phyloP scores from a whole-genome alignment of 2,888 invertebrate species.

The Brachyptera risi region DNA sequence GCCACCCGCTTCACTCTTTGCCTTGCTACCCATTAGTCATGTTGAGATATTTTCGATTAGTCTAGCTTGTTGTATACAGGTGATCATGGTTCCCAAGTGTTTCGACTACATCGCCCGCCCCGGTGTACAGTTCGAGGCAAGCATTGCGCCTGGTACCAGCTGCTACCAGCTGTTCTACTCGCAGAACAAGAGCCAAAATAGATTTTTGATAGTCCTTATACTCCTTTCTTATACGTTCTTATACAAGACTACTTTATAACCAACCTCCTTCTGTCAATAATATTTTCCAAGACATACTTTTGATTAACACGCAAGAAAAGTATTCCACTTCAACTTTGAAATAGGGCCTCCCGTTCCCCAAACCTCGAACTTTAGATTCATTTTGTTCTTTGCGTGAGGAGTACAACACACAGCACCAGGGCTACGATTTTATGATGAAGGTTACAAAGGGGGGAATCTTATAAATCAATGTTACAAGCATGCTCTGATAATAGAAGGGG shows the following conservation, averaged over 20 bases:
- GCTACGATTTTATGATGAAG: too few species aligned
- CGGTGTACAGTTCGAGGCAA: too few species aligned
- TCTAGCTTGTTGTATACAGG: neutral
- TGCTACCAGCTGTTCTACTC: slow-evolving; percentile 2
- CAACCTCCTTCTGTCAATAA: neutral
- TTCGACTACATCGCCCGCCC: neutral
- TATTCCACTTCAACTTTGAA: neutral
- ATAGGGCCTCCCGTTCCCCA: neutral
- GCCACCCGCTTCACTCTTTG: neutral
- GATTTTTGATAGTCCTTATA: slow-evolving; percentile 21
- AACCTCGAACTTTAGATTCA: neutral
- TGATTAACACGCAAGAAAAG: neutral
- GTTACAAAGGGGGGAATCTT: neutral
- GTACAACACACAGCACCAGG: too few species aligned
- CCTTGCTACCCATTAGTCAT: neutral
- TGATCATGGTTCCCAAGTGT: neutral
- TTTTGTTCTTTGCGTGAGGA: neutral
- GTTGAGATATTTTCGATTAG: neutral
- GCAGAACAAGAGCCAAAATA: slow-evolving; percentile 17
- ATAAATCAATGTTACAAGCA: neutral
- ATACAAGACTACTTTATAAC: neutral
- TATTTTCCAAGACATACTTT: neutral
- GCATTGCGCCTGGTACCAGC: slow-evolving; percentile 12
- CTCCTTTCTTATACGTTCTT: neutral
- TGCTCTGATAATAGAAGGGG: neutral